Evolutionary conservation across 2,888 invertebrate genomes (phyloP).

Genomic region (Selenia dentaria): DNA sequence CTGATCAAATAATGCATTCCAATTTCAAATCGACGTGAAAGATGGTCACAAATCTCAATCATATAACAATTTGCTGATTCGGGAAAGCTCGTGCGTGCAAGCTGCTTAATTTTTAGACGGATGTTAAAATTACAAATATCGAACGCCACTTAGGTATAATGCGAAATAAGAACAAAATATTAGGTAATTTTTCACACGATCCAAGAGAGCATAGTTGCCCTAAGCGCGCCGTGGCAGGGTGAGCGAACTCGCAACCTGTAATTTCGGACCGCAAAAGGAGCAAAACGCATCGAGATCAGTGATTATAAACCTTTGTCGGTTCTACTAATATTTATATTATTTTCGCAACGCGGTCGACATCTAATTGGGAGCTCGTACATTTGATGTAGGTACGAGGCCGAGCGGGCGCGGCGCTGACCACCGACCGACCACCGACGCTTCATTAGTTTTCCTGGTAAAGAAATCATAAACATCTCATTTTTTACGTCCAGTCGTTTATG

Average conservation of each 20-base stretch:
- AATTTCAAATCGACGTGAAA: constrained; percentile 32
- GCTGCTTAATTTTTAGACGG: constrained; percentile 58
- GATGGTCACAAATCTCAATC: too few relatives aligned
- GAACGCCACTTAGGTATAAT: constrained; percentile 70
- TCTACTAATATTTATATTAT: constrained; percentile 84
- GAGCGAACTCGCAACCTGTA: constrained; percentile 81
- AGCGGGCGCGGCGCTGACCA: constrained; percentile 63
- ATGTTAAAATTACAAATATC: constrained; percentile 73
- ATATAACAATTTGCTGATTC: constrained; percentile 19
- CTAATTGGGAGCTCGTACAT: constrained; percentile 78
- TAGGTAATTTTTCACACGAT: constrained; percentile 82
- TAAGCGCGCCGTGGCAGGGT: constrained; percentile 77
- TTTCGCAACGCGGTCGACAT: constrained; percentile 82
- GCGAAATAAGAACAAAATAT: constrained; percentile 76
- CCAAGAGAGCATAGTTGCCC: constrained; percentile 78
- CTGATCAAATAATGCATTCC: constrained; percentile 33
- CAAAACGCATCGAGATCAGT: constrained; percentile 79
- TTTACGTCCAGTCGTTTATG: constrained; percentile 68
- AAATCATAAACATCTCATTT: constrained; percentile 72
- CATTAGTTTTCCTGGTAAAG: constrained; percentile 80
- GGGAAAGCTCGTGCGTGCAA: constrained; percentile 44
- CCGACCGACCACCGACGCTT: constrained; percentile 75
- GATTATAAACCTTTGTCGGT: constrained; percentile 85
- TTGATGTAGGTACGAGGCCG: constrained; percentile 64
- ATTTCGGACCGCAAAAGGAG: constrained; percentile 84